Evolutionary conservation across 2,888 invertebrate species (phyloP), one percentile per base, ranked within the genome.

Genomic region (Aphodius sticticus): DNA sequence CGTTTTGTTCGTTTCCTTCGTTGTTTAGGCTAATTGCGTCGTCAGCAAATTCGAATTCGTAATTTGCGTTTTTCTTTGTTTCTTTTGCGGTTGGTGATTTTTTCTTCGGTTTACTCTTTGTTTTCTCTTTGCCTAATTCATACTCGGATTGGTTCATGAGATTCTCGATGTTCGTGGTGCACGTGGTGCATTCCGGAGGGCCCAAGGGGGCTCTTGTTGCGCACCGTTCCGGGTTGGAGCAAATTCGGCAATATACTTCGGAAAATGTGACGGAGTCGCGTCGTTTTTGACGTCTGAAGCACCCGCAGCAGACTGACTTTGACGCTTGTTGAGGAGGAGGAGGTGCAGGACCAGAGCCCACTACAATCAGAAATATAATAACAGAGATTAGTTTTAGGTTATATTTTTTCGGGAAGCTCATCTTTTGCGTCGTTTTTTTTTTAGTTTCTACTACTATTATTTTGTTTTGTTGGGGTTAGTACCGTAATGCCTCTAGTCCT

Each of bases 211-310:
- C 88, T 83, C 88, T 87, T 85, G 86, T 86, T 82, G 87, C 86
- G 82, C 89, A 88, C 80, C 85, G 85, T 69, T 84, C 83, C 4
- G 88, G 88, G 70, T 89, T 85, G 26, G 85, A 81, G 83, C 88
- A 88, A 16, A 84, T 81, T 76, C 91, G 90, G 85, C 91, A 90
- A 89, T 92, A 93, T 86, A 93, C 90, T 86, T 93, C 93, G 78
- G 93, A 92, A 90, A 89, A 86, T 4, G 87, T 86, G 53, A 88
- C 84, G 83, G 89, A 88, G 83, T 88, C 89, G 81, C 88, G 87
- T 53, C 53, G 7, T 82, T 88, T 88, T 82, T 84, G 85, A 84
- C 88, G 86, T 87, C 88, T 88, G 86, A 89, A 89, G 84, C 89
- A 89, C 79, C 88, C 89, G 83, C 89, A 89, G 87, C 89, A 89